phyloP scores from a whole-genome alignment of 2,797 vertebrate species.

The Pelodytes ibericus region DNA sequence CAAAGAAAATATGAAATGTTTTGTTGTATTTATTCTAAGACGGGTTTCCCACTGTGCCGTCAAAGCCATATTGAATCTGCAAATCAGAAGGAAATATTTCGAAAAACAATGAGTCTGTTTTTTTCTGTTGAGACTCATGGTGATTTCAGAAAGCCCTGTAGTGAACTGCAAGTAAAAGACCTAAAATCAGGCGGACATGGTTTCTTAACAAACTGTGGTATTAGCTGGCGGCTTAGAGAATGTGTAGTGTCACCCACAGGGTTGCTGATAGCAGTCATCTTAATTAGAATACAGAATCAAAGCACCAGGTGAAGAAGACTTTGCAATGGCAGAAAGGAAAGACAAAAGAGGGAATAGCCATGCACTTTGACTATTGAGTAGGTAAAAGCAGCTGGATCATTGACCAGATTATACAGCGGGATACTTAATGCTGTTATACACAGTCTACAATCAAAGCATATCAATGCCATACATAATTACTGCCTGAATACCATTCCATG shows the following conservation, averaged over 20 bases:
- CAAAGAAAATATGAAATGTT: constrained; percentile 76
- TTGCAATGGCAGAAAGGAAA: constrained; percentile 74
- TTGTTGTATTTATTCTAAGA: constrained; percentile 73
- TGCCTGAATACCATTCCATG: constrained; percentile 65
- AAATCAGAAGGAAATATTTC: constrained; percentile 80
- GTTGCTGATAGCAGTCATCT: constrained; percentile 76
- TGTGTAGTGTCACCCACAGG: constrained; percentile 75
- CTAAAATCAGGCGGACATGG: constrained; percentile 81
- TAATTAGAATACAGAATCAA: constrained; percentile 78
- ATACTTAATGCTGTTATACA: constrained; percentile 61
- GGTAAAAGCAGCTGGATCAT: constrained; percentile 74
- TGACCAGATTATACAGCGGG: constrained; percentile 62
- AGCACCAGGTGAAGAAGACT: constrained; percentile 79
- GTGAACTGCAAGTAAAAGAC: constrained; percentile 76
- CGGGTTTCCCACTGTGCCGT: constrained; percentile 76
- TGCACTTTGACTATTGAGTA: constrained; percentile 76
- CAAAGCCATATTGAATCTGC: constrained; percentile 77
- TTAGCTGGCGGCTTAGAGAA: constrained; percentile 71
- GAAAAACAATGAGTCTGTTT: constrained; percentile 79
- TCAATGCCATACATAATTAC: constrained; percentile 62
- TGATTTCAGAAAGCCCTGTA: constrained; percentile 75
- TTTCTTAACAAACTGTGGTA: constrained; percentile 74
- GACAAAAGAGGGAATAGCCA: constrained; percentile 77
- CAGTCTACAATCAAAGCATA: constrained; percentile 67
- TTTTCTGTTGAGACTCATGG: constrained; percentile 71